A percentile compares a stretch with the other conserved stretches of the same genome.
Evolutionary conservation across 2,797 vertebrate genomes (phyloP).

Genomic region (Sebastes hopkinsi): DNA sequence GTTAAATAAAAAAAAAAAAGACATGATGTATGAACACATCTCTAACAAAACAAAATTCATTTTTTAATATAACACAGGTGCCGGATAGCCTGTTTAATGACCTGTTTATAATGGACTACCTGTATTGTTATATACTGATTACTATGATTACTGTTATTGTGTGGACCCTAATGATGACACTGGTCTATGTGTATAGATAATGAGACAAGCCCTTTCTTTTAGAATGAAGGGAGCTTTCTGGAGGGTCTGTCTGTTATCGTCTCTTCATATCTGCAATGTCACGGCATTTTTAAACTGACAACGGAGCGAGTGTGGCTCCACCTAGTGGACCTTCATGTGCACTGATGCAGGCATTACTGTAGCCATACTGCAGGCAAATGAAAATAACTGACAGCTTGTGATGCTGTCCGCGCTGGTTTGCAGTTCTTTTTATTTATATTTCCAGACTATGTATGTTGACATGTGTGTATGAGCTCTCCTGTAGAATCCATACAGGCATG

Average conservation of each 20-base stretch:
- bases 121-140: conserved; percentile 72
- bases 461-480: conserved; percentile 39
- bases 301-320: conserved; percentile 63
- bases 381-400: neutral
- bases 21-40: conserved; percentile 66
- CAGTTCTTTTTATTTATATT: conserved; percentile 26
- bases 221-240: conserved; percentile 62
- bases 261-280: conserved; percentile 37
- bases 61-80: conserved; percentile 77
- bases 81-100: conserved; percentile 82
- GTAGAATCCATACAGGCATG: conserved; percentile 50
- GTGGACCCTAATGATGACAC: conserved; percentile 70
- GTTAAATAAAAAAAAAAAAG: conserved; percentile 59
- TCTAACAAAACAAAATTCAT: conserved; percentile 56
- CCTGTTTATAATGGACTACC: conserved; percentile 74
- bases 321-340: conserved; percentile 64
- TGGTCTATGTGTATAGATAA: conserved; percentile 73
- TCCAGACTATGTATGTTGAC: conserved; percentile 30
- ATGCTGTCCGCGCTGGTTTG: conserved; percentile 26
- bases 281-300: conserved; percentile 25
- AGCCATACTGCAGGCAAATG: conserved; percentile 42
- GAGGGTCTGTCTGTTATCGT: conserved; percentile 78
- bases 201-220: conserved; percentile 64
- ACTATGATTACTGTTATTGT: conserved; percentile 69
- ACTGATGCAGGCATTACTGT: conserved; percentile 53